Base-by-base conservation (phyloP, 1,140 invertebrate species). In the Bombus breviceps region DNA sequence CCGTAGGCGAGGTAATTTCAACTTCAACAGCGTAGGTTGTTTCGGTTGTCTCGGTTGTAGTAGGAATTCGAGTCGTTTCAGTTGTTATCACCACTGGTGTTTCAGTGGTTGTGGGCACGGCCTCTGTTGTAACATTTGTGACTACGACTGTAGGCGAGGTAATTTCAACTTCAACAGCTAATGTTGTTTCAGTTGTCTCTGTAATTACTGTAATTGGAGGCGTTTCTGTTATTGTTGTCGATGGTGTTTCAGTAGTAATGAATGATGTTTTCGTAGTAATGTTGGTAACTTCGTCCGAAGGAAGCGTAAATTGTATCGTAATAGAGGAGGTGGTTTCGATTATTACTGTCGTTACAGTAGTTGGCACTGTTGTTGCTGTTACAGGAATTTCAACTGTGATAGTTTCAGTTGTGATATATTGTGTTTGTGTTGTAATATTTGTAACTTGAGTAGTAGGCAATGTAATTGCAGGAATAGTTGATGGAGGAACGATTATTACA, bases 161-260 rank as follows among this genome's bases (percentile, higher is more conserved):
- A 18, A 12, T 9, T 69, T 69, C 18, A 3, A 10, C 9, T 3
- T 12, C 0, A 0, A 39, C 12, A n/a, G 25, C 15, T 3, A 3
- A 8, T n/a, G 13, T 72, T n/a, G 71, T 43, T 43, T 72, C 28
- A 4, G 32, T 39, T 25, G 10, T 18, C 15, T 34, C 5, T 0
- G 43, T 34, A 22, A 18, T 53, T 1, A 53, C 6, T 0, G 0
- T 18, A 53, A 8, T 18, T 64, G 62, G 28, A n/a, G 13, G 5
- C 5, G 0, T 18, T 13, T 8, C 1, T 0, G 28, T 2, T n/a
- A 5, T 41, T 41, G 6, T 41, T 2, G 4, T 3, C 2, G 28
- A 13, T 2, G 25, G 28, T 6, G 10, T 28, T 71, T 71, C 9
- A 6, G 32, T 39, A 28, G 15, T 34, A 0, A 9, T 68, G 0